Evolutionary conservation across 92 coral and sea anemone species (phyloP), one percentile per base, ranked within the genome.

Genomic region (Actinostola sp.): DNA sequence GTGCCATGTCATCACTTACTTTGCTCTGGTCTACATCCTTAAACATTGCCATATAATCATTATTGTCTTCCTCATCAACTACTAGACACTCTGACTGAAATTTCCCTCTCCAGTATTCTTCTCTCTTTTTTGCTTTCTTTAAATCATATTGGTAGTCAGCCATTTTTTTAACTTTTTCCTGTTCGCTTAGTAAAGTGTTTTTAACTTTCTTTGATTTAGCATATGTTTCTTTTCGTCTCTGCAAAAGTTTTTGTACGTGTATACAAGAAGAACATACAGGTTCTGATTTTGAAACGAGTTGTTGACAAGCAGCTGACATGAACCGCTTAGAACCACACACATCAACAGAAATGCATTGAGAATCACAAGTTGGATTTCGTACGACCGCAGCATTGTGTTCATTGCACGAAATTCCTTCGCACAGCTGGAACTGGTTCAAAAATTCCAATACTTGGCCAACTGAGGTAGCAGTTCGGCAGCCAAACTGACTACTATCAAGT

Each of bases 1-100:
- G 48, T 35, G 16, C 33, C 82, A 73, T 64, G 7, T 73, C 82
- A 3, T 42, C 74, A 26, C 82, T 62, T 9, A 73, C 49, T 6
- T 81, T 57, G 0, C 49, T 34, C 15, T 44, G 34, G 32, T 77
- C 50, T 0, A 77, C 30, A 12, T 36, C 19, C 33, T 68, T 31
- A 0, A 77, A n/a, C 67, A 77, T 77, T 21, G 56, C 42, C 32
- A 42, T 7, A 24, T 29, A 59, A 41, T 77, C 83, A 17, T 36
- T 9, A 23, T 68, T 38, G 61, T 77, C 83, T 17, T 77, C 78
- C 0, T 62, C 45, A 12, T 70, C 72, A 9, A 71, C 24, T 71
- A 19, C 56, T 20, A 70, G 20, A 28, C 56, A 46, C 24, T 61
- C 56, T 14, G 24, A 3, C 8, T 33, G n/a, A 21, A 79, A 79